These are phyloP conservation scores for Geotrupes spiniger DNA, from an alignment of 2,888 invertebrate species.

Conservation along the genomic window DNA sequence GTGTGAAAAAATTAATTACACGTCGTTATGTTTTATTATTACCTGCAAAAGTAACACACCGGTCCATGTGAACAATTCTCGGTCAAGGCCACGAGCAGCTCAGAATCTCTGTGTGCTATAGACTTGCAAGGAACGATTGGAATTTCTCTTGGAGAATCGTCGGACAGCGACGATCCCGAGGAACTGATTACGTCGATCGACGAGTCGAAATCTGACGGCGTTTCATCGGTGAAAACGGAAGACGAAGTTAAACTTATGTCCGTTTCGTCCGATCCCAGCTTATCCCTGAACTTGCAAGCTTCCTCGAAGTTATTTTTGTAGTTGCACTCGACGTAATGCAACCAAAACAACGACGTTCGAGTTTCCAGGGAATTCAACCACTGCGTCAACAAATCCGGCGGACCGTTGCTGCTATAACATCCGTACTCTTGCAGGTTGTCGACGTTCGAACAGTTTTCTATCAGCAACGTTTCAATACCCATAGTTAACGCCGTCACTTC, in stretches of 20 bases:
- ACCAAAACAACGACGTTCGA: conserved; percentile 45
- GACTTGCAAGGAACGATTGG: conserved; percentile 43
- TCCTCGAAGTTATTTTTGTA: conserved; percentile 21
- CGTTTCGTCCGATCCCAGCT: conserved; percentile 18
- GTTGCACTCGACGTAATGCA: conserved; percentile 41
- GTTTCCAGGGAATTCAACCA: conserved; percentile 47
- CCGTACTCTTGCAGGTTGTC: conserved; percentile 15
- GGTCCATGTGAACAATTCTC: conserved; percentile 49
- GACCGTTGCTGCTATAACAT: conserved; percentile 9
- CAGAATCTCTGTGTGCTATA: conserved; percentile 50
- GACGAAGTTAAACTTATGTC: conserved; percentile 12
- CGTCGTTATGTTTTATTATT: too few species aligned
- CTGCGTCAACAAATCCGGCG: conserved; percentile 38
- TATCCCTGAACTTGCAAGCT: conserved; percentile 19
- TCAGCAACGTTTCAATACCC: conserved; percentile 34
- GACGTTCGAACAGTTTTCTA: conserved; percentile 28
- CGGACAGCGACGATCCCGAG: conserved; percentile 7
- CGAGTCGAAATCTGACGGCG: conserved; percentile 13
- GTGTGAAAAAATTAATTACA: too few species aligned
- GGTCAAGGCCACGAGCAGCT: conserved; percentile 46
- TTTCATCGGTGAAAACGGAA: conserved; percentile 15
- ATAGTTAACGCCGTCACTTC: conserved; percentile 26
- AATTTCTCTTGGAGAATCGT: conserved; percentile 16
- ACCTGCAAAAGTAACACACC: conserved; percentile 53
- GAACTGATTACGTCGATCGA: conserved; percentile 7